phyloP scores from a whole-genome alignment of 2,797 vertebrate species.

The Caiman crocodilus region DNA sequence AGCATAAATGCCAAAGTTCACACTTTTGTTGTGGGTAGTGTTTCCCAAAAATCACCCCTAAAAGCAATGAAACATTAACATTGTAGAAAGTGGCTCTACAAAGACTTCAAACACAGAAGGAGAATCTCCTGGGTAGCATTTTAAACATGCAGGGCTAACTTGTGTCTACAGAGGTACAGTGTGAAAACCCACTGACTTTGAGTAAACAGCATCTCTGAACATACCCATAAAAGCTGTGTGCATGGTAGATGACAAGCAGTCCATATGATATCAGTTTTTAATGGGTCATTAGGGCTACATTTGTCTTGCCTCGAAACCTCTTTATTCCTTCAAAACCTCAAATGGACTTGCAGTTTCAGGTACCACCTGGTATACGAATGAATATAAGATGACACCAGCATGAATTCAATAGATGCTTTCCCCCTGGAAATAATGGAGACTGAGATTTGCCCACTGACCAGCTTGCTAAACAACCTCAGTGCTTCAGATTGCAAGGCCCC shows the following conservation, averaged over 20 bases:
- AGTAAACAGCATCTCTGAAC: background rate
- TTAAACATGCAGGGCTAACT: background rate
- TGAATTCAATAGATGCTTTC: background rate
- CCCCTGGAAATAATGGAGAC: background rate
- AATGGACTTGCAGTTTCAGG: background rate
- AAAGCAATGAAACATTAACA: background rate
- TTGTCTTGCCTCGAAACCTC: fast-evolving
- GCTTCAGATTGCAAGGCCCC: background rate
- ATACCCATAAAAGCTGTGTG: background rate
- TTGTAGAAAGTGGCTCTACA: background rate
- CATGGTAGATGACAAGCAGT: background rate
- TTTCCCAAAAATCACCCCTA: background rate
- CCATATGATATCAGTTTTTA: background rate
- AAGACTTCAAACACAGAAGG: background rate
- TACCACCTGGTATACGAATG: background rate
- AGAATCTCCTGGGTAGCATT: background rate
- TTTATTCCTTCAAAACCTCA: background rate
- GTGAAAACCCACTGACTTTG: background rate
- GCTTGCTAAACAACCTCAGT: background rate
- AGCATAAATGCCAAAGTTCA: background rate
- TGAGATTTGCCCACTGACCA: background rate
- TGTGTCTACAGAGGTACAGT: background rate
- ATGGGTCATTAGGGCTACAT: too few relatives aligned
- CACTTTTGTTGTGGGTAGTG: background rate
- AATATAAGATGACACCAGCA: background rate